A percentile compares a stretch with the other conserved stretches of the same genome.
Conservation (phyloP, 2,888 invertebrate species). For the Pogonocherus hispidulus region DNA sequence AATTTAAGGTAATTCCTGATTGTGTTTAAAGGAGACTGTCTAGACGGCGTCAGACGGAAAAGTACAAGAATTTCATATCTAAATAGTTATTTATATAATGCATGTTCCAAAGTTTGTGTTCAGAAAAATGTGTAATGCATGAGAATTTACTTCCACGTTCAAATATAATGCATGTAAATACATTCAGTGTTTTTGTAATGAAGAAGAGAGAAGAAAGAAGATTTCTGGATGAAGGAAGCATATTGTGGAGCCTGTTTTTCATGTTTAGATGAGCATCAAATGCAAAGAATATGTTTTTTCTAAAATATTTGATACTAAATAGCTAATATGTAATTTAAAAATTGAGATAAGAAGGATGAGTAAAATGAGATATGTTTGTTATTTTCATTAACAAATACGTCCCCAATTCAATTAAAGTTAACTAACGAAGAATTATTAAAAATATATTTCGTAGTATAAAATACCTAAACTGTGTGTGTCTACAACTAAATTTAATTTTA, state of each 20-base stretch:
- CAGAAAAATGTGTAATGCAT: conserved; percentile 5
- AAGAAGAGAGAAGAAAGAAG: neutral
- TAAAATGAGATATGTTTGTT: no score
- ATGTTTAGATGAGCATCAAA: no score
- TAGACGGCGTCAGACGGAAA: conserved; percentile 9
- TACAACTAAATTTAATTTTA: no score
- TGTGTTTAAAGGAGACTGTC: conserved; percentile 15
- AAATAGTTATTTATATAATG: neutral
- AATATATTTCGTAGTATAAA: no score
- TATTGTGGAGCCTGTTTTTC: neutral
- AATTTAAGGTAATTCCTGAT: conserved; percentile 27
- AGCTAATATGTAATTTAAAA: no score
- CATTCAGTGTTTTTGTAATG: neutral
- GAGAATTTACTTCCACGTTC: neutral
- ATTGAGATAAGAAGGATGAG: no score
- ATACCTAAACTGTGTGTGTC: no score
- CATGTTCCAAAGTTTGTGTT: neutral
- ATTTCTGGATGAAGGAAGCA: neutral
- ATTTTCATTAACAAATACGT: no score
- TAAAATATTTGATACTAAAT: neutral
- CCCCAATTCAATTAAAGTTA: no score
- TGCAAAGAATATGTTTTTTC: no score
- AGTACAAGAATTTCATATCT: neutral
- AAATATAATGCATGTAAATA: neutral
- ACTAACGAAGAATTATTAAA: no score